A percentile compares a stretch with the other conserved stretches of the same genome.
These are phyloP conservation scores for Myopa testacea DNA, from an alignment of 2,888 invertebrate species.

Conservation along the genomic window DNA sequence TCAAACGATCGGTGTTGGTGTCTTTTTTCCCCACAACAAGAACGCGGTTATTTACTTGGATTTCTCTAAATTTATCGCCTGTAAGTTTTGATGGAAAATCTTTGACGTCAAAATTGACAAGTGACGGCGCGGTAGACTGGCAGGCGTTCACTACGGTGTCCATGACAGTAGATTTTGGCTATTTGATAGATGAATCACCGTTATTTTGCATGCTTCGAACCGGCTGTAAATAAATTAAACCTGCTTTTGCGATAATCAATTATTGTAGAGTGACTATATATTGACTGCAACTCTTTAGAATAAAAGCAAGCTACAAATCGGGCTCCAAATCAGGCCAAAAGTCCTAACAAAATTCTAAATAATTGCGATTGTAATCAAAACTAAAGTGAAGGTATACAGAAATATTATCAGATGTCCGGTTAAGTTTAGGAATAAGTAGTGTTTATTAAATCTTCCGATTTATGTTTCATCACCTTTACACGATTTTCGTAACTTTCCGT, in stretches of 20 bases:
- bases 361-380: too few species aligned
- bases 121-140: slow-evolving; percentile 17
- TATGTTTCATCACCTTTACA: too few species aligned
- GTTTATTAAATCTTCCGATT: too few species aligned
- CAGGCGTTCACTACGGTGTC: not conserved
- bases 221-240: not conserved
- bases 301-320: too few species aligned
- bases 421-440: too few species aligned
- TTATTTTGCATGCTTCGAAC: slow-evolving; percentile 12
- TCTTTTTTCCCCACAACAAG: not conserved
- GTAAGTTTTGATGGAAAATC: slow-evolving; percentile 34
- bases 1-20: not conserved
- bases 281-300: too few species aligned
- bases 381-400: too few species aligned
- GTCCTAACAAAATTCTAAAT: too few species aligned
- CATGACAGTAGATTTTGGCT: not conserved
- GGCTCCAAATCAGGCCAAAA: too few species aligned
- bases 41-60: slow-evolving; percentile 9
- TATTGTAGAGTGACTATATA: not conserved
- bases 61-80: slow-evolving; percentile 35
- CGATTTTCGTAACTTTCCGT: too few species aligned
- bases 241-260: not conserved
- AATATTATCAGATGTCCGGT: too few species aligned
- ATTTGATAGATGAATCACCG: slow-evolving; percentile 25
- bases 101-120: slow-evolving; percentile 20